Evolutionary conservation across 2,797 vertebrate genomes (phyloP).

Genomic region (Tapera naevia): DNA sequence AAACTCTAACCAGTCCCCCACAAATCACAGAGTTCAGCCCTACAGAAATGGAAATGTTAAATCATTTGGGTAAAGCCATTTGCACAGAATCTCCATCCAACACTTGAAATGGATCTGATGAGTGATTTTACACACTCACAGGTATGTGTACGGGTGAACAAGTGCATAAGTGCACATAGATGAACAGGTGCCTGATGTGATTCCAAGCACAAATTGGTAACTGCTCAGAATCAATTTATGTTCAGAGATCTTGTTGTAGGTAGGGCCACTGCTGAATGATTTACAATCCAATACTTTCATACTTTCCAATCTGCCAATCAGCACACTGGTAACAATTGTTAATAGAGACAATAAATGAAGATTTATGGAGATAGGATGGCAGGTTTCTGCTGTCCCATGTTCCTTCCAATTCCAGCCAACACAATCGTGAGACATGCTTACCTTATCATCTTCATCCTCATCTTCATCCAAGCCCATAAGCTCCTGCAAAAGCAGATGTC

Average conservation of each 20-base stretch:
- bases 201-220: background rate
- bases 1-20: background rate
- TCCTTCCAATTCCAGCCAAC: background rate
- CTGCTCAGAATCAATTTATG: background rate
- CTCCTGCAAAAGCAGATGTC: conserved; percentile 80
- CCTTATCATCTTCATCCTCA: conserved; percentile 96
- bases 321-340: background rate
- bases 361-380: background rate
- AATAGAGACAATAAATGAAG: background rate
- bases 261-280: accelerated
- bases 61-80: background rate
- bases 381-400: background rate
- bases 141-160: background rate
- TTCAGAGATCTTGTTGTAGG: accelerated
- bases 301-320: background rate
- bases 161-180: accelerated
- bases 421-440: conserved; percentile 37
- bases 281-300: background rate
- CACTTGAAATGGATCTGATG: accelerated
- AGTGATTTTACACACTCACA: background rate
- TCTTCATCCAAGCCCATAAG: conserved; percentile 88
- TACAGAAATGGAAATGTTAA: background rate
- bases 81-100: background rate
- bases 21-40: background rate
- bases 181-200: accelerated